phyloP scores from a whole-genome alignment of 2,888 invertebrate genomes.

The Suillia variegata region DNA sequence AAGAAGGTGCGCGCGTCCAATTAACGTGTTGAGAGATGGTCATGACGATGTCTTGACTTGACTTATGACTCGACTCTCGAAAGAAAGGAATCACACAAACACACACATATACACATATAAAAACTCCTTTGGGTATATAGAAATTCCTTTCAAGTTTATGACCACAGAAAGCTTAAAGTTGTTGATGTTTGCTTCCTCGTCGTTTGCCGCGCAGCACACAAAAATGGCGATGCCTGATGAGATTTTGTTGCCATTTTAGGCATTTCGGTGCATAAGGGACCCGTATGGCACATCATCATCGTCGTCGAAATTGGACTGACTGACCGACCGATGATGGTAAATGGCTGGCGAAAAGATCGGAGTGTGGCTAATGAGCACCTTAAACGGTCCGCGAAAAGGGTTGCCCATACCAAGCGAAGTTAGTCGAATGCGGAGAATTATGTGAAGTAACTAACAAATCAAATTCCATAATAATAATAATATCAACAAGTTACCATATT shows the following conservation, averaged over 20 bases:
- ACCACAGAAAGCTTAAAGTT: background rate
- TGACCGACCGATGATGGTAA: slow-evolving; percentile 8
- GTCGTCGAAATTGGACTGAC: slow-evolving; percentile 9
- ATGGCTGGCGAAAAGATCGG: slow-evolving; percentile 13
- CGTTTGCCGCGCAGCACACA: slow-evolving; percentile 15
- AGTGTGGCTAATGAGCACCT: slow-evolving; percentile 35
- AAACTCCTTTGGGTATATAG: background rate
- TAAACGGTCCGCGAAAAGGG: slow-evolving; percentile 28
- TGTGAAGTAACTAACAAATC: too few relatives aligned
- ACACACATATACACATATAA: too few relatives aligned
- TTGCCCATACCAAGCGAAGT: too few relatives aligned
- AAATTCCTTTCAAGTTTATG: background rate
- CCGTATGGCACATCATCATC: background rate
- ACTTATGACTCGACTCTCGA: background rate
- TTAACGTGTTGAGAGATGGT: too few relatives aligned
- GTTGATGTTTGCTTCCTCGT: background rate
- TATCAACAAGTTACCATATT: too few relatives aligned
- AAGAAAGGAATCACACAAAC: background rate
- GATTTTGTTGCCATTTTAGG: slow-evolving; percentile 55
- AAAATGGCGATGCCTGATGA: slow-evolving; percentile 53
- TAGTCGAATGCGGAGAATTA: too few relatives aligned
- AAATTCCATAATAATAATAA: too few relatives aligned
- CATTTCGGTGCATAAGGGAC: background rate
- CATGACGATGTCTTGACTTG: too few relatives aligned
- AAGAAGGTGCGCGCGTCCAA: too few relatives aligned